Evolutionary conservation across 2,113 vertebrate genomes (phyloP).

Genomic region (Centrocercus urophasianus): DNA sequence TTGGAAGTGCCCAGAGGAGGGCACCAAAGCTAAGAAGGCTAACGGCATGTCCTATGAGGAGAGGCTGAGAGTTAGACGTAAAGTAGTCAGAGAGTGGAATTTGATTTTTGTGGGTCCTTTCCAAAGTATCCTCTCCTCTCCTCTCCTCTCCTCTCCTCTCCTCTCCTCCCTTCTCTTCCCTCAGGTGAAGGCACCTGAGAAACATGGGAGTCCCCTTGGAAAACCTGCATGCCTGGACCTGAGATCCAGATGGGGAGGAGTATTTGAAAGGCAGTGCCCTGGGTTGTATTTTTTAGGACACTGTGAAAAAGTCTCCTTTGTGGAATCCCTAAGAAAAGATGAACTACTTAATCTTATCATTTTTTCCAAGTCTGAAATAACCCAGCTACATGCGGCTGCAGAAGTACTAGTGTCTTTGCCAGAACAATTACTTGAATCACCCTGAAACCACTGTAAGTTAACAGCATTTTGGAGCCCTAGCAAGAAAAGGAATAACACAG

Average conservation of each 20-base stretch:
- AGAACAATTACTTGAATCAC: not conserved
- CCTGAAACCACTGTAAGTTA: not conserved
- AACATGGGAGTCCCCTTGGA: rapidly evolving
- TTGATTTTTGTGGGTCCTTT: not conserved
- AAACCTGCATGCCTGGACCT: not conserved
- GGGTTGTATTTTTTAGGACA: not conserved
- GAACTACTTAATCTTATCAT: not conserved
- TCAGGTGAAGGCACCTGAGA: not conserved
- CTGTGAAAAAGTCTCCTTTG: not conserved
- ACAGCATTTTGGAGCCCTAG: not conserved
- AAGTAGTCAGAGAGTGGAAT: not conserved
- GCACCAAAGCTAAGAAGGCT: not conserved
- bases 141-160: too few species aligned
- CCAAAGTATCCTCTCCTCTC: not conserved
- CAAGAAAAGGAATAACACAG: not conserved
- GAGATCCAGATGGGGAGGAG: not conserved
- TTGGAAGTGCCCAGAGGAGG: not conserved
- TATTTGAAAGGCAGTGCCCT: not conserved
- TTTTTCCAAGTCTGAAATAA: not conserved
- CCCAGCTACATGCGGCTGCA: not conserved
- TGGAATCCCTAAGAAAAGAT: not conserved
- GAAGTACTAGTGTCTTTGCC: not conserved
- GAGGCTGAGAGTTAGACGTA: not conserved
- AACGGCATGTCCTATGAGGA: not conserved
- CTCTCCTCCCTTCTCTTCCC: too few species aligned